Percentiles rank a stretch among this genome's conserved stretches.
Evolutionary conservation across 2,888 invertebrate species (phyloP).

Genomic region (Drosophila bunnanda): DNA sequence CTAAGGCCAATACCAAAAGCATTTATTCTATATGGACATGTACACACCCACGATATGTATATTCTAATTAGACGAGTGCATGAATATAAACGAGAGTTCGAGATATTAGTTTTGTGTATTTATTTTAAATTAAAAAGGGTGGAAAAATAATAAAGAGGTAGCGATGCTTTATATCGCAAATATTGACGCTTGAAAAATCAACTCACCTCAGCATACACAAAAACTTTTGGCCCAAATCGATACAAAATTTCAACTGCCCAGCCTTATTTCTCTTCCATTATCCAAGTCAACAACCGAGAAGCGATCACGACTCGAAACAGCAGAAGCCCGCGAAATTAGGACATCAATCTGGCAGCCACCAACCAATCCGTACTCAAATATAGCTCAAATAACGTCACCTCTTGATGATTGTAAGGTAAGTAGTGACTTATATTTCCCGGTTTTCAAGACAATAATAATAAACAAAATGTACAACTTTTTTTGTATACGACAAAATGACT

Average conservation of each 20-base stretch:
- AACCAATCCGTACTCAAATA: neutral
- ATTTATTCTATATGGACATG: slow-evolving; percentile 69
- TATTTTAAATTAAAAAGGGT: neutral
- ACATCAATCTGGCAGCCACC: no score
- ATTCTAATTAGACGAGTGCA: slow-evolving; percentile 19
- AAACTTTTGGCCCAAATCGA: slow-evolving; percentile 62
- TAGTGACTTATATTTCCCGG: neutral
- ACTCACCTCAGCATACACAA: slow-evolving; percentile 57
- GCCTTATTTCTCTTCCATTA: slow-evolving; percentile 60
- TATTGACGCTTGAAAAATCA: slow-evolving; percentile 35
- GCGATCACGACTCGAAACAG: slow-evolving; percentile 9
- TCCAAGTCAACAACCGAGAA: slow-evolving; percentile 4
- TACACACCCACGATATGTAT: slow-evolving; percentile 37
- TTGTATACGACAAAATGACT: neutral
- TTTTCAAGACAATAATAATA: neutral
- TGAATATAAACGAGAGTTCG: slow-evolving; percentile 23
- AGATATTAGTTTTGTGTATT: neutral
- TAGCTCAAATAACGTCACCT: neutral
- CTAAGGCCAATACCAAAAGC: slow-evolving; percentile 73
- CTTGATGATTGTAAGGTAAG: neutral
- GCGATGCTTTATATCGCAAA: slow-evolving; percentile 45
- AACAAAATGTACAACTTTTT: no score
- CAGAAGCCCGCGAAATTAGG: slow-evolving; percentile 1
- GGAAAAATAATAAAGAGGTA: neutral
- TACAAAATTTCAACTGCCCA: slow-evolving; percentile 72